Conservation (phyloP, 2,797 vertebrate species). For the Macroramphosus scolopax region DNA sequence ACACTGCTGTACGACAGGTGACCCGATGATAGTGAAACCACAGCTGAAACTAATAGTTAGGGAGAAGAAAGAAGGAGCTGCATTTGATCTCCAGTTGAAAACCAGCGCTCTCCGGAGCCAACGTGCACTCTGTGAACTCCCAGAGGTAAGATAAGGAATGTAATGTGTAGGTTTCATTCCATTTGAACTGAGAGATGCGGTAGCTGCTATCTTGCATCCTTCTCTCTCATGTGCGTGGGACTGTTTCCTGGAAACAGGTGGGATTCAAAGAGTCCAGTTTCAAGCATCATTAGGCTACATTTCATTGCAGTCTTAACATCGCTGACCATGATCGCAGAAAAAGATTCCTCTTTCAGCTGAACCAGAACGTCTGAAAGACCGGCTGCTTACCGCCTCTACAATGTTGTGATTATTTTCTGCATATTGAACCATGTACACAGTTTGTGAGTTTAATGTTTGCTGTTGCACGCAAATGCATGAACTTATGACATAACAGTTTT, state of each 20-base stretch:
- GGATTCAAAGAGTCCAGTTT: slow-evolving; percentile 57
- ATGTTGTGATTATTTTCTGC: too few species aligned
- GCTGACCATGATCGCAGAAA: slow-evolving; percentile 26
- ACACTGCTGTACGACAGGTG: slow-evolving; percentile 15
- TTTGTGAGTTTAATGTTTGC: background rate
- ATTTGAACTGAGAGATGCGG: slow-evolving; percentile 35
- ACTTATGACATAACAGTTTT: too few species aligned
- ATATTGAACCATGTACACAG: too few species aligned
- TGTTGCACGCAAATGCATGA: background rate
- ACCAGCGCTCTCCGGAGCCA: slow-evolving; percentile 35
- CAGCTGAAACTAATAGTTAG: slow-evolving; percentile 57
- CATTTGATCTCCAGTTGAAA: slow-evolving; percentile 51
- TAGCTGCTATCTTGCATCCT: slow-evolving; percentile 38
- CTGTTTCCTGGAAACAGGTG: slow-evolving; percentile 56
- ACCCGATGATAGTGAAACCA: slow-evolving; percentile 27
- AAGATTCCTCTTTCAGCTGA: slow-evolving; percentile 39
- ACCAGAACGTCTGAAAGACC: slow-evolving; percentile 22
- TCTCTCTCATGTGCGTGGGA: slow-evolving; percentile 17
- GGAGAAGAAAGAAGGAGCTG: slow-evolving; percentile 40
- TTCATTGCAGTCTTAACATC: slow-evolving; percentile 28
- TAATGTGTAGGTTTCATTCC: slow-evolving; percentile 22
- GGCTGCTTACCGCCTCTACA: slow-evolving; percentile 11
- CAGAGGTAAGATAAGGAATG: slow-evolving; percentile 39
- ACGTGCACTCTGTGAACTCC: slow-evolving; percentile 59
- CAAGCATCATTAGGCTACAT: slow-evolving; percentile 62